These are phyloP conservation scores for Erebia palarica DNA, from an alignment of 2,888 invertebrate genomes.

Conservation along the genomic window DNA sequence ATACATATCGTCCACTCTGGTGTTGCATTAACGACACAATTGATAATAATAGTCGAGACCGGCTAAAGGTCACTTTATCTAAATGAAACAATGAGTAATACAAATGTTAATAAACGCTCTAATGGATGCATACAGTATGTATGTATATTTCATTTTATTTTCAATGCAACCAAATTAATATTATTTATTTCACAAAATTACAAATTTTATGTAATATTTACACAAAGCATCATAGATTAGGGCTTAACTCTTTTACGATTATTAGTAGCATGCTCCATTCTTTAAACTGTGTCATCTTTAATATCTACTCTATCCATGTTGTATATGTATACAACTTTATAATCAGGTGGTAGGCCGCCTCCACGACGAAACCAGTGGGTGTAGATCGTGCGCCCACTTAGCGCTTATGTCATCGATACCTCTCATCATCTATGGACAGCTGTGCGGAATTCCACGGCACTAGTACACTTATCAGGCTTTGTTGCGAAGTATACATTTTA, in stretches of 20 bases:
- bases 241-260: not conserved
- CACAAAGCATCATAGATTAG: not conserved
- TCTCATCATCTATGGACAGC: slow-evolving; percentile 71
- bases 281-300: too few species aligned
- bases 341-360: slow-evolving; percentile 74
- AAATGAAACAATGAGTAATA: slow-evolving; percentile 55
- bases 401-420: slow-evolving; percentile 74
- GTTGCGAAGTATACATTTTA: not conserved
- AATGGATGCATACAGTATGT: slow-evolving; percentile 17
- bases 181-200: not conserved
- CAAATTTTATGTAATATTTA: too few species aligned
- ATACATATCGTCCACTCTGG: slow-evolving; percentile 39
- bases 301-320: not conserved
- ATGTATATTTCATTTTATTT: slow-evolving; percentile 6
- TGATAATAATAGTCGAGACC: slow-evolving; percentile 47
- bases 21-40: slow-evolving; percentile 42
- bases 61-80: slow-evolving; percentile 57
- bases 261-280: too few species aligned
- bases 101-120: slow-evolving; percentile 22
- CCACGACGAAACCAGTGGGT: slow-evolving; percentile 77
- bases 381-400: slow-evolving; percentile 69
- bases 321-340: slow-evolving; percentile 47
- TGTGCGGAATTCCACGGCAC: slow-evolving; percentile 40
- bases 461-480: slow-evolving; percentile 22
- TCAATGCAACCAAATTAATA: not conserved